Percentiles rank a stretch among this genome's conserved stretches.
phyloP scores from a whole-genome alignment of 2,113 vertebrate genomes.

The Hyperopisus bebe region DNA sequence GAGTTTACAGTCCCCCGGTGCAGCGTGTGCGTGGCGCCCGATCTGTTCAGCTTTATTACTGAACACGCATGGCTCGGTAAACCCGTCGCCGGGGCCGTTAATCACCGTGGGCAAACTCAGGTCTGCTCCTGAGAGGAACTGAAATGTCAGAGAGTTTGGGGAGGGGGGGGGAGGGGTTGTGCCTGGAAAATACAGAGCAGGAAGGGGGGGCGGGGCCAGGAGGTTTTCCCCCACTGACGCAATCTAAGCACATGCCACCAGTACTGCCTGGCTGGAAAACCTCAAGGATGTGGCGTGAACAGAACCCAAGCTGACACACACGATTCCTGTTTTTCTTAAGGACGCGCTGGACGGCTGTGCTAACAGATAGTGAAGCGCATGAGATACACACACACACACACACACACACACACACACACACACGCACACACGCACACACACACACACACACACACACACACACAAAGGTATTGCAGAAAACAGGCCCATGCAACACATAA shows the following conservation, averaged over 20 bases:
- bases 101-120: constrained; percentile 11
- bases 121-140: not conserved
- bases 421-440: not conserved
- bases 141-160: not conserved
- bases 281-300: not conserved
- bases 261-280: constrained; percentile 27
- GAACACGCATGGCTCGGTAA: constrained; percentile 21
- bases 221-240: constrained; percentile 35
- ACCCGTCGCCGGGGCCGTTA: not conserved
- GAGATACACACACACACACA: not conserved
- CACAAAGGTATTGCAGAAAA: not conserved
- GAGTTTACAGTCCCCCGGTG: constrained; percentile 11
- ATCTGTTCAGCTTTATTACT: constrained; percentile 16
- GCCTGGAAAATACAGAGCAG: not conserved
- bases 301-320: constrained; percentile 13
- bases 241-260: constrained; percentile 32
- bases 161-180: not conserved
- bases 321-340: constrained; percentile 4
- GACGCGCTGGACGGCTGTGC: not conserved
- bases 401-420: not conserved
- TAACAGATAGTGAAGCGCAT: not conserved
- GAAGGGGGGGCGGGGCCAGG: not conserved
- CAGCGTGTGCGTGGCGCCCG: not conserved
- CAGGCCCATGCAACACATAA: not conserved
- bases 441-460: not conserved